Evolutionary conservation across 2,113 vertebrate species (phyloP), one percentile per base, ranked within the genome.

Genomic region (Sitta europaea): DNA sequence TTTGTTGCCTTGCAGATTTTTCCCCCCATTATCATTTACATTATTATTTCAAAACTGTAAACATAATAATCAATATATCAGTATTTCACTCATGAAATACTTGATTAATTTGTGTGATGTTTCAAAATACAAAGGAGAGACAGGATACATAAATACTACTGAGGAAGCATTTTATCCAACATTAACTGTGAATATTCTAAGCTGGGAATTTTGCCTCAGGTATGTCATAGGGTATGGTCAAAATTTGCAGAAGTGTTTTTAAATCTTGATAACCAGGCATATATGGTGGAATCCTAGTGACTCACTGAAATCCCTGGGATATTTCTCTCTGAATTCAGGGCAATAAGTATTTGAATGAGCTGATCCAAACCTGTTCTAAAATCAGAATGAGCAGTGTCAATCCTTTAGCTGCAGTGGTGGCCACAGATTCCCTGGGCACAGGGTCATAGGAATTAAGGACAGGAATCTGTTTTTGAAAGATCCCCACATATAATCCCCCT

Each of bases 121-220:
- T 81, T 81, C 38, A 55, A 85, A 81, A 93, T 40, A 47, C 35
- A 68, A 90, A 85, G 14, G 25, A 82, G 28, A 75, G 22, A 45
- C 3, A 36, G 45, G 28, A 74, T 22, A 38, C 12, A n/a, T 16
- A 73, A 67, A 63, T 54, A 42, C 14, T 54, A 86, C 35, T 16
- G 10, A 50, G 54, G 31, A 76, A 61, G 2, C 50, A n/a, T 68
- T 92, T 90, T 87, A 87, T 54, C 15, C 33, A 61, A 31, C 15
- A 43, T 11, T 58, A 27, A 57, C 10, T 0, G 5, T 42, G 58
- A 67, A 72, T 63, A 9, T 61, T 85, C 28, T 65, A 55, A 61
- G 5, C 5, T 48, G 22, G 21, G 24, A 89, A 61, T 65, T 68
- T 33, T 35, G 10, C 15, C 43, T 54, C 38, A 58, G 29, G 27